A percentile compares a stretch with the other conserved stretches of the same genome.
Evolutionary conservation across 2,797 vertebrate species (phyloP).

Genomic region (Antrozous pallidus): DNA sequence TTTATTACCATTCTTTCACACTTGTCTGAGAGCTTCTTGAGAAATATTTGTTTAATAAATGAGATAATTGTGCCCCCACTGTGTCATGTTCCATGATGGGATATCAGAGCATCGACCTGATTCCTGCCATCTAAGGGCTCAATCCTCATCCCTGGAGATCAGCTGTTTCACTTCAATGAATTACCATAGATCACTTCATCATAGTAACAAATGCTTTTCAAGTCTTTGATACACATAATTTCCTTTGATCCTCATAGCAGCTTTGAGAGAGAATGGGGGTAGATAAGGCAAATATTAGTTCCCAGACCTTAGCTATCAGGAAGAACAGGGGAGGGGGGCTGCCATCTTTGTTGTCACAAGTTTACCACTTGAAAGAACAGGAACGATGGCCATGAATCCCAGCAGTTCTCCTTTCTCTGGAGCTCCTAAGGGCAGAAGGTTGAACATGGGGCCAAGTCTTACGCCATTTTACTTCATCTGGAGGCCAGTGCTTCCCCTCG

Average conservation of each 20-base stretch:
- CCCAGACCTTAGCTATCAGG: slow-evolving; percentile 45
- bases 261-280: neutral
- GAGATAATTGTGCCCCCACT: neutral
- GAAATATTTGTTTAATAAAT: slow-evolving; percentile 48
- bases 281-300: slow-evolving; percentile 37
- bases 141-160: neutral
- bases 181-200: neutral
- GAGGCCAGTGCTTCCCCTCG: neutral
- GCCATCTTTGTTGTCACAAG: slow-evolving; percentile 50
- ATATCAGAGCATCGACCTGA: too few relatives aligned
- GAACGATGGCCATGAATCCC: neutral
- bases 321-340: neutral
- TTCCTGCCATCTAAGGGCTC: neutral
- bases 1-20: slow-evolving; percentile 18
- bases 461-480: neutral
- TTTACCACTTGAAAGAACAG: slow-evolving; percentile 52
- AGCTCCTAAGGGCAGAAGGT: neutral
- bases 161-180: neutral
- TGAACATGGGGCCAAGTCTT: neutral
- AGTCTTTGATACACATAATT: slow-evolving; percentile 9
- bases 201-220: slow-evolving; percentile 31
- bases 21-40: neutral
- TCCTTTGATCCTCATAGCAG: slow-evolving; percentile 56
- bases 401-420: neutral
- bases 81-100: neutral